Base-by-base conservation (phyloP, 2,888 invertebrate genomes). In the Stenodema calcarata region DNA sequence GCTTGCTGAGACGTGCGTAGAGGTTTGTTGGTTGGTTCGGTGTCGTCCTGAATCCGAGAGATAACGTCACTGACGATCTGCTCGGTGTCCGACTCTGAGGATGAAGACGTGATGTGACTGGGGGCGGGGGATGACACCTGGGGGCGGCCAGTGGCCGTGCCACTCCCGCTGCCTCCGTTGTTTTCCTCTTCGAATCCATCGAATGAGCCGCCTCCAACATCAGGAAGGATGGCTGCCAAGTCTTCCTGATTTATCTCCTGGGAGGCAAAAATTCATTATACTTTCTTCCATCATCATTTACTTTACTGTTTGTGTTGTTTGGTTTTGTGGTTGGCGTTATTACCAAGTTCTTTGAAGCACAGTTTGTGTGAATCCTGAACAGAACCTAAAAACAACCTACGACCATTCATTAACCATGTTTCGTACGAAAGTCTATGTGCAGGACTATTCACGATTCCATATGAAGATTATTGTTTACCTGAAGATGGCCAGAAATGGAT, bases 211-310 rank as follows among this genome's bases (percentile, higher is more conserved):
- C 93, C 93, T 35, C 89, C 89, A 16, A 91, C 91, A 89, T 95
- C 95, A 87, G 95, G 95, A 90, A 96, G 92, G 91, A 96, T 94
- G 89, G 95, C 95, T 89, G 95, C 95, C 89, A 95, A 92, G 91
- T 95, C 95, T 90, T 95, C 95, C 91, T 95, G 95, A 90, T 95
- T 94, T 90, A 95, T 95, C 90, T 95, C 95, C 92, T 94, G 42
- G 16, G 30, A 69, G 4, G 30, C n/a, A 78, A 35, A 28, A 35
- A 7, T 78, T 9, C 35, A 4, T 4, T 7, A 7, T 35, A 35
- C 7, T 35, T 35, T 4, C 35, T 35, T 35, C 35, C 4, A 54
- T 54, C 4, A 18, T 18, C 2, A 54, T 54, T 18, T 54, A 11
- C n/a, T n/a, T n/a, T n/a, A n/a, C n/a, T n/a, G n/a, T n/a, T n/a